These are phyloP conservation scores for Geotrypetes seraphini DNA, from an alignment of 2,797 vertebrate genomes.

Conservation along the genomic window DNA sequence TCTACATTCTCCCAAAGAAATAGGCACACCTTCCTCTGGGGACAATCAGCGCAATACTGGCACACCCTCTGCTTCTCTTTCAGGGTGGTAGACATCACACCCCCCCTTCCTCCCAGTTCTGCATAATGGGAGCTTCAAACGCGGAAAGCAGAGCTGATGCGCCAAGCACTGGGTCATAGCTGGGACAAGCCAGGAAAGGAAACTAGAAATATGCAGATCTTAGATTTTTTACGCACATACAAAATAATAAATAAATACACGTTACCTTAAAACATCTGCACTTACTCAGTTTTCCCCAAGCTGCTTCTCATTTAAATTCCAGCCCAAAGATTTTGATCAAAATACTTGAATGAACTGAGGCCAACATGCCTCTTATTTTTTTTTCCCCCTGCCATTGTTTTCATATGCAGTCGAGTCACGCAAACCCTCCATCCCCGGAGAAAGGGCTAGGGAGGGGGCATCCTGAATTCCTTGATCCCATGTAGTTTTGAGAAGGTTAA, in stretches of 20 bases:
- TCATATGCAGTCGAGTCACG: slow-evolving; percentile 27
- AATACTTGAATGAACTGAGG: slow-evolving; percentile 41
- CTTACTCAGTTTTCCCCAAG: slow-evolving; percentile 39
- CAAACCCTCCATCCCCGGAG: no score
- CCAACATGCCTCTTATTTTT: slow-evolving; percentile 26
- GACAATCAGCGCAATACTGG: not conserved
- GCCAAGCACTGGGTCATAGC: no score
- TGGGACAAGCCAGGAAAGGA: no score
- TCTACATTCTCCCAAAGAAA: no score
- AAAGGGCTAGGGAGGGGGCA: no score
- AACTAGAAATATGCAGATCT: no score
- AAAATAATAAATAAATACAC: slow-evolving; percentile 1
- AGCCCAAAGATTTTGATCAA: slow-evolving; percentile 49
- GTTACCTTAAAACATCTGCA: slow-evolving; percentile 26
- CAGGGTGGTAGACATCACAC: no score
- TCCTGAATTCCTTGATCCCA: no score
- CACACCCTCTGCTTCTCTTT: no score
- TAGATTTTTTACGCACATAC: not conserved
- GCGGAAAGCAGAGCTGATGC: not conserved
- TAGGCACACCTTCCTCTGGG: no score
- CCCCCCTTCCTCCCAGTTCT: not conserved
- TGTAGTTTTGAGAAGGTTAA: no score
- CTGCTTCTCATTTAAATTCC: slow-evolving; percentile 70
- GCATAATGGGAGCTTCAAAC: not conserved
- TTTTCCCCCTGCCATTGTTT: slow-evolving; percentile 16